These are phyloP conservation scores for Oscarella lobularis DNA, from an alignment of 37 sponge, comb jelly and placozoan species.

Conservation along the genomic window DNA sequence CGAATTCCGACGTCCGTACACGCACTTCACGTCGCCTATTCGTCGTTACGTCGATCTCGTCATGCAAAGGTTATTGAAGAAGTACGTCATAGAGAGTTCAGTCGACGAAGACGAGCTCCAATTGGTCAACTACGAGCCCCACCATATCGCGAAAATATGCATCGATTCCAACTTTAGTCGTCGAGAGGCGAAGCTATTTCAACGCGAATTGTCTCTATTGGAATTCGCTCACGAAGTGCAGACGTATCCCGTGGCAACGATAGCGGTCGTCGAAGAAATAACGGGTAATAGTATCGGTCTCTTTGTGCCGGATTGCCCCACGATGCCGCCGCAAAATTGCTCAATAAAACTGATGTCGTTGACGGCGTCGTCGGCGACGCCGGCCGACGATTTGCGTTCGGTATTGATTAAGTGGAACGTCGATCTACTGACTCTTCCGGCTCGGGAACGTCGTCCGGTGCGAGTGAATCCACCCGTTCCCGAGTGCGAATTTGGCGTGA, in stretches of 20 bases:
- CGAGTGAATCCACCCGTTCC: background rate
- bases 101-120: background rate
- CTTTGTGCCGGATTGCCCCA: background rate
- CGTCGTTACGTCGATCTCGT: constrained; percentile 1
- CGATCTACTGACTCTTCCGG: too few relatives aligned
- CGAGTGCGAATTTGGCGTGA: background rate
- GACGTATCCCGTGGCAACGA: background rate
- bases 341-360: background rate
- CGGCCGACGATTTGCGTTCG: background rate
- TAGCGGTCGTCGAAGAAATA: background rate
- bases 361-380: background rate
- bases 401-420: background rate
- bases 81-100: background rate
- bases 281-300: background rate
- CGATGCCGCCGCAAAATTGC: background rate
- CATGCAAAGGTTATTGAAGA: background rate
- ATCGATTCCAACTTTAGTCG: background rate
- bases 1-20: background rate
- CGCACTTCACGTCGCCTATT: background rate
- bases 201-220: background rate
- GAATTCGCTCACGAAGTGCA: background rate
- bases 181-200: background rate
- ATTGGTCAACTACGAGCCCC: too few relatives aligned
- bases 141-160: too few relatives aligned
- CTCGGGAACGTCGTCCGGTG: too few relatives aligned